These are phyloP conservation scores for Tribolium freemani DNA, from an alignment of 2,888 invertebrate species.

Conservation along the genomic window DNA sequence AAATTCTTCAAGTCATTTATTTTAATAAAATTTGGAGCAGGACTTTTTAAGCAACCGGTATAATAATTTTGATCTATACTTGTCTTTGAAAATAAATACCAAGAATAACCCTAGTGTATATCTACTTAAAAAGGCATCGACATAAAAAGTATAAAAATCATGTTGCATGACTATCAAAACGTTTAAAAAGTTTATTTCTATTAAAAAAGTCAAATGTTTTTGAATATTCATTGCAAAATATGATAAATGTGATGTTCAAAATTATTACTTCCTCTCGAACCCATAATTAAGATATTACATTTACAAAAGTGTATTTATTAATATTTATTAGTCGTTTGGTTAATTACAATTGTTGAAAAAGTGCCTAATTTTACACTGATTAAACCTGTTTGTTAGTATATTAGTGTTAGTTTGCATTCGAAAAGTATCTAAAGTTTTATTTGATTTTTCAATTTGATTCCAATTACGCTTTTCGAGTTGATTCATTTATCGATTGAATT, in stretches of 20 bases:
- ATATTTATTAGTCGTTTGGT: constrained; percentile 16
- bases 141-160: constrained; percentile 4
- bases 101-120: neutral
- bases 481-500: no score
- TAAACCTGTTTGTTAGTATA: neutral
- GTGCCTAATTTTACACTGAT: constrained; percentile 1
- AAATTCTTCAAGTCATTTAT: no score
- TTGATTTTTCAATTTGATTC: no score
- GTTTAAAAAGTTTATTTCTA: constrained; percentile 27
- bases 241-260: constrained; percentile 25
- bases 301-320: constrained; percentile 11
- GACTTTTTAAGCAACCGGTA: no score
- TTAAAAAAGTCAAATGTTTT: neutral
- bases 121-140: neutral
- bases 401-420: neutral
- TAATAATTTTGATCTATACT: no score
- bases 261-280: constrained; percentile 31
- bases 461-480: no score
- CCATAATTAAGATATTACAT: constrained; percentile 21
- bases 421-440: neutral
- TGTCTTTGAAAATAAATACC: no score
- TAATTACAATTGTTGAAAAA: constrained; percentile 9
- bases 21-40: no score
- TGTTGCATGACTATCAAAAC: constrained; percentile 23
- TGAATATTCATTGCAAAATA: constrained; percentile 1